Evolutionary conservation across 1,140 invertebrate genomes (phyloP).

Genomic region (Caligus rogercresseyi): DNA sequence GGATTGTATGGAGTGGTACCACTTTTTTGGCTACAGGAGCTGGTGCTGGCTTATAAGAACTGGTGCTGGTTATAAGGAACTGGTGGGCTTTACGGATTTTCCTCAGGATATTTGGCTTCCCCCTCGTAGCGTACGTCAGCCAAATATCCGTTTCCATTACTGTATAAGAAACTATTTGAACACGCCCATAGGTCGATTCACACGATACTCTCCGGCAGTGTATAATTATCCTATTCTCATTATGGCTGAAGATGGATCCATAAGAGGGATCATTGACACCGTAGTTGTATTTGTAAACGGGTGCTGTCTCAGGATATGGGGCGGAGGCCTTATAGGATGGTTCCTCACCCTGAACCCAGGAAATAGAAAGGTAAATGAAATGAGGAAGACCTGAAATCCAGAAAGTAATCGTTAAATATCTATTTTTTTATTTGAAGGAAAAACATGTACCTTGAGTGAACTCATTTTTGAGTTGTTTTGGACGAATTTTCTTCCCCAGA

Average conservation of each 20-base stretch:
- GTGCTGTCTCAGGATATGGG: conserved; percentile 2
- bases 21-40: too few species aligned
- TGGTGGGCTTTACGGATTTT: background rate
- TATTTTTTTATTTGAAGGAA: too few species aligned
- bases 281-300: conserved; percentile 22
- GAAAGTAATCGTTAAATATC: too few species aligned
- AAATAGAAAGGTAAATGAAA: too few species aligned
- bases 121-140: conserved; percentile 22
- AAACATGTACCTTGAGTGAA: background rate
- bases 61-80: conserved; percentile 7
- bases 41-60: conserved; percentile 11
- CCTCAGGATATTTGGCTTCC: conserved; percentile 21
- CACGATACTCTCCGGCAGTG: conserved; percentile 23
- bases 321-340: background rate
- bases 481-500: too few species aligned
- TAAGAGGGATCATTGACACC: conserved; percentile 22
- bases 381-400: too few species aligned
- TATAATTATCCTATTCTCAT: conserved; percentile 23
- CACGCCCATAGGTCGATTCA: conserved; percentile 24
- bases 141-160: conserved; percentile 22
- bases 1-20: conserved; percentile 18
- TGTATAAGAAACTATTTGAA: conserved; percentile 23
- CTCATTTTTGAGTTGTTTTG: too few species aligned
- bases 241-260: conserved; percentile 22
- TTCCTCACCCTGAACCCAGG: too few species aligned